These are phyloP conservation scores for Craseonycteris thonglongyai DNA, from an alignment of 2,113 vertebrate genomes.

Conservation along the genomic window DNA sequence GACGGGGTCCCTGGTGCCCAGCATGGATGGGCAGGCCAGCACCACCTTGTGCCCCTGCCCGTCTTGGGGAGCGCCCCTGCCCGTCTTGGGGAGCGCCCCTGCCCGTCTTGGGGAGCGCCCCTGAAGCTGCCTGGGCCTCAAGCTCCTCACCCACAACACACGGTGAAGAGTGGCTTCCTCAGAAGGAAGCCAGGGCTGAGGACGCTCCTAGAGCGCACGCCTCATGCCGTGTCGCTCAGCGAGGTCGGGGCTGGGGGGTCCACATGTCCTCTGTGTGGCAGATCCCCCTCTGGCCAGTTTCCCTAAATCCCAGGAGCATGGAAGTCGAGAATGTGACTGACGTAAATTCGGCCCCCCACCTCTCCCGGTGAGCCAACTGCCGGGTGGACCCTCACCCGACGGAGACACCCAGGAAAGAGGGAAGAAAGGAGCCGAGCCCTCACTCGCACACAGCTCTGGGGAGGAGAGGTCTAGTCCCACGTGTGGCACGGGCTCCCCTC, in stretches of 20 bases:
- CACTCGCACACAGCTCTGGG: neutral
- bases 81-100: fast-evolving
- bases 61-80: fast-evolving
- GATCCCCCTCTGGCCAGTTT: neutral
- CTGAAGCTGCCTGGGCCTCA: neutral
- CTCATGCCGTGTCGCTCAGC: fast-evolving
- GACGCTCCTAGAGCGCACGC: fast-evolving
- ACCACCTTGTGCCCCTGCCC: too few relatives aligned
- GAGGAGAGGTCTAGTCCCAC: too few relatives aligned
- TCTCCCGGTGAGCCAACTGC: neutral
- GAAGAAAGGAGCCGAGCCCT: neutral
- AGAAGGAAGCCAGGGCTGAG: neutral
- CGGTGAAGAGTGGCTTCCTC: too few relatives aligned
- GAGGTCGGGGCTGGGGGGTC: neutral
- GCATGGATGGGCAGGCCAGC: neutral
- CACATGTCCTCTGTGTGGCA: neutral
- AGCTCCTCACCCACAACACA: neutral
- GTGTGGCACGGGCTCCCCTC: neutral
- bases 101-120: fast-evolving
- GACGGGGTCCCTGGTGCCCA: neutral
- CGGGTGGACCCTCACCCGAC: fast-evolving
- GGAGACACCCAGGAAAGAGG: neutral
- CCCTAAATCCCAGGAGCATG: neutral
- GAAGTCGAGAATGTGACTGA: neutral
- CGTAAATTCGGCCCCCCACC: too few relatives aligned